Conservation (phyloP, 37 sponge, comb jelly and placozoan genomes). For the Oopsacas minuta region DNA sequence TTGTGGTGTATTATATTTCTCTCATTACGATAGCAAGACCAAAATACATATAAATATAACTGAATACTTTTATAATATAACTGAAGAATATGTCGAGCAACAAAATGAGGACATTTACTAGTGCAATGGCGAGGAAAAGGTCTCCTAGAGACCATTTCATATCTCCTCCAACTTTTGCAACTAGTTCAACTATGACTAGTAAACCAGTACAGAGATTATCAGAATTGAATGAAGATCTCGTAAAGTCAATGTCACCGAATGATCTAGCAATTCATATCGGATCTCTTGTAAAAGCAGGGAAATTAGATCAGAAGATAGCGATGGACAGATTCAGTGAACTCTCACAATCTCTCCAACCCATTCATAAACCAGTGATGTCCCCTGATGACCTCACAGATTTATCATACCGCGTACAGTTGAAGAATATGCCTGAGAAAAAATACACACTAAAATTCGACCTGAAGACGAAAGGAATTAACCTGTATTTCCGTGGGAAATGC, state of each 20-base stretch:
- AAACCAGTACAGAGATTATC: background rate
- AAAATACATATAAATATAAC: too few relatives aligned
- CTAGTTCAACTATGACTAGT: background rate
- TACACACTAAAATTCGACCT: conserved; percentile 8
- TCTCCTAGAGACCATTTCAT: background rate
- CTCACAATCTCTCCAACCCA: background rate
- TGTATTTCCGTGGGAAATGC: background rate
- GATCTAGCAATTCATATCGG: conserved; percentile 16
- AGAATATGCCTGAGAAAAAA: background rate
- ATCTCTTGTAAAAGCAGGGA: background rate
- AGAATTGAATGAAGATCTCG: background rate
- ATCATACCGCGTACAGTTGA: background rate
- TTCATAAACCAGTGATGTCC: background rate
- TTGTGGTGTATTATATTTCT: too few relatives aligned
- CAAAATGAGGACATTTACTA: background rate
- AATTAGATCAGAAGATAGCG: background rate
- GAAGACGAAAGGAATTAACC: background rate
- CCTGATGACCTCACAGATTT: conserved; percentile 7
- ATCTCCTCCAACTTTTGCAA: background rate
- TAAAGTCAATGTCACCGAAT: background rate
- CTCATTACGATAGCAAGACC: too few relatives aligned
- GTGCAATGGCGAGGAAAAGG: background rate
- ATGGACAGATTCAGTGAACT: background rate
- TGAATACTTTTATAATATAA: too few relatives aligned
- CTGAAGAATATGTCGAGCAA: too few relatives aligned